phyloP scores from a whole-genome alignment of 2,113 vertebrate species.

The Cacatua alba region DNA sequence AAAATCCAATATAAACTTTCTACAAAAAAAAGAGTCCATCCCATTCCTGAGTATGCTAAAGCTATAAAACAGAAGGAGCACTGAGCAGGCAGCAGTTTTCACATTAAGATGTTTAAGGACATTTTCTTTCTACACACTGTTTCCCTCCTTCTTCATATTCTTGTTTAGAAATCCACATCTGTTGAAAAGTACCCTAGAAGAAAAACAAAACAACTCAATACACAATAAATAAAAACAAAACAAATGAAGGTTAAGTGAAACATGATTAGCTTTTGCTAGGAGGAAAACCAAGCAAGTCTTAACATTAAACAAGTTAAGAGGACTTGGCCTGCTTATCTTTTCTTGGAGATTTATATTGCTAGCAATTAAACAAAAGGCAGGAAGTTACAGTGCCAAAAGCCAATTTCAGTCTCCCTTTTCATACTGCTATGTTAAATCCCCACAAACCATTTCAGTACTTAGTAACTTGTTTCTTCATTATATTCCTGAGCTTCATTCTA shows the following conservation, averaged over 20 bases:
- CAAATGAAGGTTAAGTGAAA: not conserved
- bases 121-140: constrained; percentile 98
- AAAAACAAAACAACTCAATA: not conserved
- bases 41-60: constrained; percentile 85
- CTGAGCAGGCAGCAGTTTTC: constrained; percentile 51
- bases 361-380: not conserved
- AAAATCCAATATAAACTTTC: constrained; percentile 75
- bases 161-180: constrained; percentile 99
- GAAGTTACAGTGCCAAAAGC: not conserved
- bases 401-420: not conserved
- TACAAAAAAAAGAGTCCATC: constrained; percentile 81
- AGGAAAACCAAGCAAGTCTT: not conserved
- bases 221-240: not conserved
- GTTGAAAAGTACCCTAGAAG: constrained; percentile 94
- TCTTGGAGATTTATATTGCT: not conserved
- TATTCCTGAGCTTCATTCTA: not conserved
- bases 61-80: constrained; percentile 77
- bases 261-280: not conserved
- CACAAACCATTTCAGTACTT: not conserved
- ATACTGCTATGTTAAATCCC: not conserved
- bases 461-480: not conserved
- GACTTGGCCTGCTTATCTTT: not conserved
- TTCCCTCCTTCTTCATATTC: constrained; percentile 99
- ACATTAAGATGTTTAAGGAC: constrained; percentile 81
- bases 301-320: not conserved